A percentile compares a stretch with the other conserved stretches of the same genome.
These are phyloP conservation scores for Argopecten irradians DNA, from an alignment of 1,140 invertebrate species.

Conservation along the genomic window DNA sequence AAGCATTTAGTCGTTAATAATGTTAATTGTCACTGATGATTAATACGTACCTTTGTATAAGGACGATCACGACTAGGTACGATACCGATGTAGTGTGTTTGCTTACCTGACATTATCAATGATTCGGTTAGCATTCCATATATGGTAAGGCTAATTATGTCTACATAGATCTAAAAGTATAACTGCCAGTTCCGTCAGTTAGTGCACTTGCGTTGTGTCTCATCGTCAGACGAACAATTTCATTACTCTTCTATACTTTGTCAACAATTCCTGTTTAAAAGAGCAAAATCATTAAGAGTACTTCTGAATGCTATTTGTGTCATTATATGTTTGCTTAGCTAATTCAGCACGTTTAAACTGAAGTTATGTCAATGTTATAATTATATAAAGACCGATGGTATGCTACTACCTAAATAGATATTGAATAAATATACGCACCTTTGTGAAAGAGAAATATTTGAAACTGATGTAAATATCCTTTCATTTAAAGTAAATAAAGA, in stretches of 20 bases:
- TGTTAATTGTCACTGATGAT: not conserved
- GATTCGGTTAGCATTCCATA: not conserved
- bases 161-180: not conserved
- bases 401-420: not conserved
- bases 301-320: not conserved
- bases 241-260: not conserved
- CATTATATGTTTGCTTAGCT: not conserved
- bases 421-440: not conserved
- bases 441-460: not conserved
- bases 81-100: not conserved
- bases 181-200: not conserved
- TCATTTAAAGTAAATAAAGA: too few species aligned
- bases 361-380: not conserved
- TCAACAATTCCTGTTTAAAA: not conserved
- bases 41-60: not conserved
- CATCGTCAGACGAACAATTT: not conserved
- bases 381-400: not conserved
- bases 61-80: not conserved
- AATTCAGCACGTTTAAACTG: slow-evolving; percentile 11
- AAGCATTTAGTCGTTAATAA: not conserved
- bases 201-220: not conserved
- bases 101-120: not conserved
- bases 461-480: not conserved
- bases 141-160: not conserved
- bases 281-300: not conserved